Percentiles rank a stretch among this genome's conserved stretches.
These are phyloP conservation scores for Gorsachius magnificus DNA, from an alignment of 2,797 vertebrate species.

Conservation along the genomic window DNA sequence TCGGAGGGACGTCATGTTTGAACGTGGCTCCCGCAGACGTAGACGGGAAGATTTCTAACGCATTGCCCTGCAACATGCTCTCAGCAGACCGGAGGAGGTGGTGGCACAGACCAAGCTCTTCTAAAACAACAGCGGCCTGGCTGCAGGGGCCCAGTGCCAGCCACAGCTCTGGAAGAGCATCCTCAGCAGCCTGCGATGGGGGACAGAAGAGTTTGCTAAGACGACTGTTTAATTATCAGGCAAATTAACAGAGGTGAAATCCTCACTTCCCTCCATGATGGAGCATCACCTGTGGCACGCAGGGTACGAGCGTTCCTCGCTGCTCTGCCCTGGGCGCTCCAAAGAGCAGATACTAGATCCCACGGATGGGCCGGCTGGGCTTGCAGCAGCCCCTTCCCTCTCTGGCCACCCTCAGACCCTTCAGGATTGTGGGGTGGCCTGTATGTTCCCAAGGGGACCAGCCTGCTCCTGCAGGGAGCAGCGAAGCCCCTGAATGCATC, in stretches of 20 bases:
- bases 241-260: not conserved
- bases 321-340: not conserved
- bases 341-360: not conserved
- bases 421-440: not conserved
- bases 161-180: not conserved
- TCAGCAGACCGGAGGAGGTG: not conserved
- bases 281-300: not conserved
- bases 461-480: not conserved
- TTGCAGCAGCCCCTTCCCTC: not conserved
- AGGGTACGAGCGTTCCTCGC: not conserved
- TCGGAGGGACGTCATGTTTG: not conserved
- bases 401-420: not conserved
- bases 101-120: not conserved
- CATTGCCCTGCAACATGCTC: not conserved
- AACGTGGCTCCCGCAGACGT: not conserved
- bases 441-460: not conserved
- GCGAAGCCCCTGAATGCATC: not conserved
- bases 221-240: not conserved
- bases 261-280: not conserved
- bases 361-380: rapidly evolving
- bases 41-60: not conserved
- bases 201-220: not conserved
- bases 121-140: not conserved
- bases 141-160: not conserved
- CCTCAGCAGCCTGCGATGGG: rapidly evolving